Conservation (phyloP, 2,888 invertebrate genomes). For the Watsonalla cultraria region DNA sequence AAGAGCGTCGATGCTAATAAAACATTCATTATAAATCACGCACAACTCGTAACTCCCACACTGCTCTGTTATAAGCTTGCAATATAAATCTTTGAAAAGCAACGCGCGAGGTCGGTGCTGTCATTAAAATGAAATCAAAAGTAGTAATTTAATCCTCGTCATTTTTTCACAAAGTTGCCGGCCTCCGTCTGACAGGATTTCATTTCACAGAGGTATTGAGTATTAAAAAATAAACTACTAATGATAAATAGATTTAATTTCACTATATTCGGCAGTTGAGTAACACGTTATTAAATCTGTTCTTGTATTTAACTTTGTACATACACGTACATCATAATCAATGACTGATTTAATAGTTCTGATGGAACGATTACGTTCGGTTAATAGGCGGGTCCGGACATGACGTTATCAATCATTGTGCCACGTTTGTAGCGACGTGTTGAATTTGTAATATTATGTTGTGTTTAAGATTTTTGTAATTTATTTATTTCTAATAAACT, state of each 20-base stretch:
- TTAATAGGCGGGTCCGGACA: not conserved
- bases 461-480: not conserved
- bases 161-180: conserved; percentile 36
- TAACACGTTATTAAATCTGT: conserved; percentile 14
- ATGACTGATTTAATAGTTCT: not conserved
- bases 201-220: conserved; percentile 36
- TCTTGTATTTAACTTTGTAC: conserved; percentile 1
- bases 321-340: not conserved
- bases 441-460: not conserved
- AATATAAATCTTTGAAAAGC: conserved; percentile 31
- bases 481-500: too few species aligned
- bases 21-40: conserved; percentile 14
- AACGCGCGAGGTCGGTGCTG: conserved; percentile 34
- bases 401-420: not conserved
- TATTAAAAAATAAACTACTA: conserved; percentile 21
- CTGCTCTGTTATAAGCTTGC: conserved; percentile 21
- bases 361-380: not conserved
- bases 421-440: not conserved
- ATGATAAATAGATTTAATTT: conserved; percentile 30
- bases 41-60: conserved; percentile 14
- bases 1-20: conserved; percentile 11
- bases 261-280: conserved; percentile 19
- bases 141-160: conserved; percentile 51
- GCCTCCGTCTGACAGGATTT: conserved; percentile 29
- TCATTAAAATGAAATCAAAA: conserved; percentile 62